Conservation (phyloP, 2,888 invertebrate species). For the Dione juno region DNA sequence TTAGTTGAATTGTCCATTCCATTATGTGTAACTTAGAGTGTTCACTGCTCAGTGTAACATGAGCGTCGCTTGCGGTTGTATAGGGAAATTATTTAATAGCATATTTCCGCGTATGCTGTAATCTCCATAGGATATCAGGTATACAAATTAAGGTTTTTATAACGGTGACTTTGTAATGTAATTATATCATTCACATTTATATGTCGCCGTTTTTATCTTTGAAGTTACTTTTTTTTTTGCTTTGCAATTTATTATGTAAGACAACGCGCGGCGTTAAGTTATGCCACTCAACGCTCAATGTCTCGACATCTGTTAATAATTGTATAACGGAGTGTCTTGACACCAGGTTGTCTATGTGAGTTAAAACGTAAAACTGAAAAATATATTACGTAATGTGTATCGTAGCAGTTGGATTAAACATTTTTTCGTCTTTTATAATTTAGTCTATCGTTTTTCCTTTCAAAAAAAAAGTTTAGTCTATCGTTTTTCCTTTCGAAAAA, state of each 20-base stretch:
- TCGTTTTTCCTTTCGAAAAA: neutral
- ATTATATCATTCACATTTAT: slow-evolving; percentile 6
- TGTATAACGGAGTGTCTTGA: too few species aligned
- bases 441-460: neutral
- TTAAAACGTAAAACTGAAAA: too few species aligned
- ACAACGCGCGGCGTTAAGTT: too few species aligned
- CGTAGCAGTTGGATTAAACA: neutral
- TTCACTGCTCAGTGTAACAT: slow-evolving; percentile 30
- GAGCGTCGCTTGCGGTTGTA: slow-evolving; percentile 39
- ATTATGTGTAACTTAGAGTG: slow-evolving; percentile 26
- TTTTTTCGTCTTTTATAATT: neutral
- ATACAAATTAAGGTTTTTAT: slow-evolving; percentile 24
- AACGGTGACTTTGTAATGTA: slow-evolving; percentile 17
- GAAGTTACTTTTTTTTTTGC: neutral
- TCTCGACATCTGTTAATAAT: too few species aligned
- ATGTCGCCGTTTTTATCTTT: neutral
- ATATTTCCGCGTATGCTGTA: slow-evolving; percentile 39
- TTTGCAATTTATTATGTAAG: too few species aligned
- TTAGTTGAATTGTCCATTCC: slow-evolving; percentile 17
- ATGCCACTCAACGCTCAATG: too few species aligned
- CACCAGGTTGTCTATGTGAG: too few species aligned
- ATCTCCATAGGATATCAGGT: slow-evolving; percentile 30
- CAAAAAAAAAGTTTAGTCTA: too few species aligned
- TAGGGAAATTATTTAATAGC: slow-evolving; percentile 43
- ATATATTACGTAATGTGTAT: neutral